Conservation (phyloP, 2,797 vertebrate species). For the Okamejei kenojei region DNA sequence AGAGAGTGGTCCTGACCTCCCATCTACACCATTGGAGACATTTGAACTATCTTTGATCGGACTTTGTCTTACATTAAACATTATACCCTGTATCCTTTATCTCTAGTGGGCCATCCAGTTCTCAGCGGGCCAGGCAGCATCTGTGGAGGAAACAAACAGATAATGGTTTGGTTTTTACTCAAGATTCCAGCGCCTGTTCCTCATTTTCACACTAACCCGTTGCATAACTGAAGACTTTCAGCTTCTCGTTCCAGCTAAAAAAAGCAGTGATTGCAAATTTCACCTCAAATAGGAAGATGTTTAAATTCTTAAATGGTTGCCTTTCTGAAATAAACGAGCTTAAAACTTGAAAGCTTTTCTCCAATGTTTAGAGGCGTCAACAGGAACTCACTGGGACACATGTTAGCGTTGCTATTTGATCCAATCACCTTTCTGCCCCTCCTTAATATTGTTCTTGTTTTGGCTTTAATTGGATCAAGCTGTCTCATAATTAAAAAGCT, state of each 20-base stretch:
- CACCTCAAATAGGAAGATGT: background rate
- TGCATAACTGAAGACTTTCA: background rate
- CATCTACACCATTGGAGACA: too few relatives aligned
- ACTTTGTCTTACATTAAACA: too few relatives aligned
- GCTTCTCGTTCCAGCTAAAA: background rate
- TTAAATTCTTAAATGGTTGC: background rate
- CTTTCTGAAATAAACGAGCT: constrained; percentile 3
- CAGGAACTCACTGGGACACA: background rate
- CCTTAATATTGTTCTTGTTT: background rate
- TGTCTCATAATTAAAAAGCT: constrained; percentile 32
- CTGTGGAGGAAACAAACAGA: too few relatives aligned
- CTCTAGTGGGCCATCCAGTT: too few relatives aligned
- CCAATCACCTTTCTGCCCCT: background rate
- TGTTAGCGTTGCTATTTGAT: constrained; percentile 14
- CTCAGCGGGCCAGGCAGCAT: too few relatives aligned
- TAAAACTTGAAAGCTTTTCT: constrained; percentile 18
- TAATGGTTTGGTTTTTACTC: too few relatives aligned
- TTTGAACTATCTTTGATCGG: too few relatives aligned
- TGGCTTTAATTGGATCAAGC: constrained; percentile 10
- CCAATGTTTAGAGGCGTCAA: background rate
- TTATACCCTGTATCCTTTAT: too few relatives aligned
- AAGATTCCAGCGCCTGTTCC: too few relatives aligned
- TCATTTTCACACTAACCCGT: background rate
- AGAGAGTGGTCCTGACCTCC: too few relatives aligned
- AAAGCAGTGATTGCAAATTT: background rate